phyloP scores from a whole-genome alignment of 2,888 invertebrate genomes.

The Heliothis peltigera region DNA sequence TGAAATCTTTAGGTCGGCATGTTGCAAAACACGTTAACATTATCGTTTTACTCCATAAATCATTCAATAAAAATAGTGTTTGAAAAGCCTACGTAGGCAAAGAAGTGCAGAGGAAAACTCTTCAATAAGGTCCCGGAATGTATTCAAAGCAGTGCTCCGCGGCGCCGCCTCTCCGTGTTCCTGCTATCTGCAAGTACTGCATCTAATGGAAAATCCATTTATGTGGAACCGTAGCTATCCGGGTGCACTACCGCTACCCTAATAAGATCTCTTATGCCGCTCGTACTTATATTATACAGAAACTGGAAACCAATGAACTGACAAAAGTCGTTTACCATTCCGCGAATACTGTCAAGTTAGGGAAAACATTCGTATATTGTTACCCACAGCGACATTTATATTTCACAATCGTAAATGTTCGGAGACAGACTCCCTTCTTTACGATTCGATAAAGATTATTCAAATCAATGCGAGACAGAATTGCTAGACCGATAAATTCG shows the following conservation, averaged over 20 bases:
- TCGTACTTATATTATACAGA: conserved; percentile 49
- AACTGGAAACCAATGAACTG: conserved; percentile 57
- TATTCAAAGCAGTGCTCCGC: conserved; percentile 62
- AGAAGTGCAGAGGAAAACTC: conserved; percentile 31
- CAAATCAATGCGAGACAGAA: conserved; percentile 56
- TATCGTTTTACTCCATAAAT: not conserved
- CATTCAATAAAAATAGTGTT: conserved; percentile 15
- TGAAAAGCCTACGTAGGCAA: conserved; percentile 22
- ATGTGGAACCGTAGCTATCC: conserved; percentile 67
- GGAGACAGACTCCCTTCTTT: conserved; percentile 27
- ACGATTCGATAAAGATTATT: conserved; percentile 39
- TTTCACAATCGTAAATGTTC: conserved; percentile 44
- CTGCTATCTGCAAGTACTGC: conserved; percentile 65
- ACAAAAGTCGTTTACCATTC: conserved; percentile 52
- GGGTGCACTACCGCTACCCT: conserved; percentile 61
- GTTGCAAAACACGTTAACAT: not conserved
- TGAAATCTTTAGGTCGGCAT: too few species aligned
- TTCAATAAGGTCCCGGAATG: conserved; percentile 62
- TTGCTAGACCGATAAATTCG: conserved; percentile 60
- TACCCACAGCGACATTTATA: conserved; percentile 25
- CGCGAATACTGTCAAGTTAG: conserved; percentile 36
- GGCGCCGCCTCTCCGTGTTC: conserved; percentile 58
- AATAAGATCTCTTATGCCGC: conserved; percentile 64
- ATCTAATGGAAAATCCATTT: conserved; percentile 81
- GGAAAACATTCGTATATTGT: conserved; percentile 13